Conservation (phyloP, 2,888 invertebrate genomes). For the Caenorhabditis drosophilae region DNA sequence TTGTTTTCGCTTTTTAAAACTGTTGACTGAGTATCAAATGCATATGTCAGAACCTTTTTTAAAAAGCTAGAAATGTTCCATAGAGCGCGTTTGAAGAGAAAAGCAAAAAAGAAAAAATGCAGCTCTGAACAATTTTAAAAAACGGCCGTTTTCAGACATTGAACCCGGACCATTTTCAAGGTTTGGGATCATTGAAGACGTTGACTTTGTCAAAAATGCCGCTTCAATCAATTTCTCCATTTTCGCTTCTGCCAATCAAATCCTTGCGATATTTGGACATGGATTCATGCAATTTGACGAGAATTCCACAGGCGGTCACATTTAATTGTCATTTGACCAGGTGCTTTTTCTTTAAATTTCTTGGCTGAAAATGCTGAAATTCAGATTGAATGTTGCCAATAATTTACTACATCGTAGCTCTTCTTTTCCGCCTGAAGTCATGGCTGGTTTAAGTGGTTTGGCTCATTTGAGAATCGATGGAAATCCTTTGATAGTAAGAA, state of each 20-base stretch:
- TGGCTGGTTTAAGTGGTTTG: constrained; percentile 45
- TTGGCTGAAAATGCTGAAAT: no score
- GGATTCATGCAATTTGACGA: constrained; percentile 56
- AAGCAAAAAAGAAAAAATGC: no score
- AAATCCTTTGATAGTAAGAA: constrained; percentile 45
- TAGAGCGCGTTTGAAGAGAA: no score
- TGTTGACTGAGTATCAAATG: no score
- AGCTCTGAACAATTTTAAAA: no score
- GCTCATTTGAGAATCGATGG: constrained; percentile 51
- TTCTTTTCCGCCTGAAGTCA: constrained; percentile 48
- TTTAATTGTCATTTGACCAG: constrained; percentile 57
- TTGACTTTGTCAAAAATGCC: constrained; percentile 49
- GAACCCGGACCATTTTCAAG: constrained; percentile 48
- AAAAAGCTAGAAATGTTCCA: no score
- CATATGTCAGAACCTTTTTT: no score
- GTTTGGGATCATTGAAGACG: constrained; percentile 49
- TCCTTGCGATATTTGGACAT: constrained; percentile 49
- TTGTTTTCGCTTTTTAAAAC: no score
- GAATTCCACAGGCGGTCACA: constrained; percentile 57
- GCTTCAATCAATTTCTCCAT: constrained; percentile 49
- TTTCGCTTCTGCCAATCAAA: constrained; percentile 59
- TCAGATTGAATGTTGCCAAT: constrained; percentile 40
- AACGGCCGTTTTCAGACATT: constrained; percentile 49
- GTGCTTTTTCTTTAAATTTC: constrained; percentile 21
- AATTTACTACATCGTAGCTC: constrained; percentile 43